Base-by-base conservation (phyloP, 2,888 invertebrate species). In the Caenorhabditis sulstoni region DNA sequence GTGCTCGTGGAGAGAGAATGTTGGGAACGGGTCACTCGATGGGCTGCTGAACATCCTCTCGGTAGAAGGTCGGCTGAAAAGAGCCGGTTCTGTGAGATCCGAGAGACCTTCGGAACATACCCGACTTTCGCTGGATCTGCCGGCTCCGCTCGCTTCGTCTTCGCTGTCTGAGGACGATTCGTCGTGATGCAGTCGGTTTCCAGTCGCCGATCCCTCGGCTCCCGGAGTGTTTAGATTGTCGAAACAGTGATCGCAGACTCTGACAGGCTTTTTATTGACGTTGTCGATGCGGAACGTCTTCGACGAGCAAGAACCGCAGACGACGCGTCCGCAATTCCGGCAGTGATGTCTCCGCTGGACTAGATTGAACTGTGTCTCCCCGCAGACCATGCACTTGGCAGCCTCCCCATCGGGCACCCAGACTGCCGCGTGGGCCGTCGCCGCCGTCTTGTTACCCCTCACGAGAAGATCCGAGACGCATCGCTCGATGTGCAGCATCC, bases 401-500 rank as follows among this genome's bases (percentile, higher is more conserved):
- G 96, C 95, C 90, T 97, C 97, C 58, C 95, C 94, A 92, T 99
- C 99, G 1, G 99, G 99, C 64, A 99, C 96, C 99, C 99, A 99
- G 55, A 98, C 97, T 8, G 93, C 93, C 37, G 97, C 97, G 91
- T 96, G 95, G 87, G 95, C 95, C 85, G 94, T 94, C 0, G 95
- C 95, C 7, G 96, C 95, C 90, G 96, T 95, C 91, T 96, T 96
- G 44, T 97, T 97, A n/a, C n/a, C 95, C 93, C 96, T 96, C 90
- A 95, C 94, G 78, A 98, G 92, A 88, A 98, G 93, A 92, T 98
- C 97, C 91, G 95, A 95, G 89, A 99, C 96, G 92, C 99, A 99
- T 92, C 97, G 96, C 90, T 96, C 95, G 90, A 99, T 99, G 91
- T 99, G 99, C n/a, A 96, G 95, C 96, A 99, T 98, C 99, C 99